Conservation (phyloP, 2,113 vertebrate genomes). For the Origma solitaria region DNA sequence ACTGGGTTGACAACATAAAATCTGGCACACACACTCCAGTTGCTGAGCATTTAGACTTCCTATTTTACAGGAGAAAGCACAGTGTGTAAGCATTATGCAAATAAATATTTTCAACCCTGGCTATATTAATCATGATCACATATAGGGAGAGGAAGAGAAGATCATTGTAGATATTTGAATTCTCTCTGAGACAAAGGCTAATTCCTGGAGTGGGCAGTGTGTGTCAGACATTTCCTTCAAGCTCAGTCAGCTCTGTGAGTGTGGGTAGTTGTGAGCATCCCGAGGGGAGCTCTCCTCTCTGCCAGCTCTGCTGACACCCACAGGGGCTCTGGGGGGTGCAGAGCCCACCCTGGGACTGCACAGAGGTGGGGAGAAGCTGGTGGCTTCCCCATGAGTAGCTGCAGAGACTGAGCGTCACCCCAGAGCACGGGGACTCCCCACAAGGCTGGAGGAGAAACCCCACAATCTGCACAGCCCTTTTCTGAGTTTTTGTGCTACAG, state of each 20-base stretch:
- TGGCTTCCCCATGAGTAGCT: not conserved
- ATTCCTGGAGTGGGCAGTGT: not conserved
- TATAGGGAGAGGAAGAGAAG: not conserved
- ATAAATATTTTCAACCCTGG: not conserved
- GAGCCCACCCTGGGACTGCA: not conserved
- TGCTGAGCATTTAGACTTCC: not conserved
- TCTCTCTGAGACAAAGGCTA: not conserved
- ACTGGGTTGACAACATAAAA: not conserved
- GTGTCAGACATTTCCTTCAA: not conserved
- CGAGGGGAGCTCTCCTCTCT: not conserved
- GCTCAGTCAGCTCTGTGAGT: not conserved
- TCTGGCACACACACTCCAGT: not conserved
- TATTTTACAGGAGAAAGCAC: not conserved
- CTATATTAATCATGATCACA: not conserved
- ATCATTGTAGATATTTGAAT: not conserved
- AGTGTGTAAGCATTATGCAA: not conserved
- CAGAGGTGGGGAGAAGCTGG: not conserved
- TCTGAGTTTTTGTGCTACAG: not conserved
- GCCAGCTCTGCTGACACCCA: not conserved
- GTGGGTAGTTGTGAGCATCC: not conserved
- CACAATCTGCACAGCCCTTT: not conserved
- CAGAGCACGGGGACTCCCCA: not conserved
- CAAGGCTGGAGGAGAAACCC: not conserved
- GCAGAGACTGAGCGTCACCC: fast-evolving
- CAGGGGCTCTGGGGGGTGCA: not conserved